Evolutionary conservation across 2,113 vertebrate genomes (phyloP).

Genomic region (Boleophthalmus pectinirostris): DNA sequence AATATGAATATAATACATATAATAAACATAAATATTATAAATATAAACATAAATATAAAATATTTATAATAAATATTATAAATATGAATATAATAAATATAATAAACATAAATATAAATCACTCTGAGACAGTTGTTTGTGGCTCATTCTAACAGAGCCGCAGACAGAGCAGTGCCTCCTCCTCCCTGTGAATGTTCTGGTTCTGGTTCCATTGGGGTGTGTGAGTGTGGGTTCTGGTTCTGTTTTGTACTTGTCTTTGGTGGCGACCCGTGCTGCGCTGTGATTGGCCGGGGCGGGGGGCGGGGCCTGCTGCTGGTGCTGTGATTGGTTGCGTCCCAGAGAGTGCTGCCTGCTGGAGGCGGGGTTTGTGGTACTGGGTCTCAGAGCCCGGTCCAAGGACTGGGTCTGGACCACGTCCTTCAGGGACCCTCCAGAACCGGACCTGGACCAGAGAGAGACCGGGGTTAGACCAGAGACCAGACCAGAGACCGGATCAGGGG

Average conservation of each 20-base stretch:
- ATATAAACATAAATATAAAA: too few relatives aligned
- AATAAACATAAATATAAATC: too few relatives aligned
- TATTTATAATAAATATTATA: too few relatives aligned
- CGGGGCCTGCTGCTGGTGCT: slow-evolving; percentile 79
- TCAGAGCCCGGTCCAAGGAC: slow-evolving; percentile 80
- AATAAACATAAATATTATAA: too few relatives aligned
- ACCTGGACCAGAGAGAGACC: slow-evolving; percentile 86
- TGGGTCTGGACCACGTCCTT: slow-evolving; percentile 74
- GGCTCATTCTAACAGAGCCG: too few relatives aligned
- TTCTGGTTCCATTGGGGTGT: too few relatives aligned
- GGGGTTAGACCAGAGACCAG: slow-evolving; percentile 71
- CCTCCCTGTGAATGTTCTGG: too few relatives aligned
- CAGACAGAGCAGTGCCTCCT: too few relatives aligned
- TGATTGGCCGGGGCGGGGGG: slow-evolving; percentile 77
- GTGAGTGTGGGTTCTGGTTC: too few relatives aligned
- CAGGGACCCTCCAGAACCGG: slow-evolving; percentile 72
- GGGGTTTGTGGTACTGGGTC: slow-evolving; percentile 68
- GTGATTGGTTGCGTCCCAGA: slow-evolving; percentile 81
- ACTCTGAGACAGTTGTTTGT: too few relatives aligned
- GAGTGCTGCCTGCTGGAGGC: slow-evolving; percentile 46
- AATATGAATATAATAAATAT: too few relatives aligned
- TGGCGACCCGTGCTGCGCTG: slow-evolving; percentile 70
- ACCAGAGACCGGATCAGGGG: slow-evolving; percentile 63
- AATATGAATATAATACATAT: too few relatives aligned
- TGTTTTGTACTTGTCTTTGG: slow-evolving; percentile 89